These are phyloP conservation scores for Piprites chloris DNA, from an alignment of 2,113 vertebrate species.

Conservation along the genomic window DNA sequence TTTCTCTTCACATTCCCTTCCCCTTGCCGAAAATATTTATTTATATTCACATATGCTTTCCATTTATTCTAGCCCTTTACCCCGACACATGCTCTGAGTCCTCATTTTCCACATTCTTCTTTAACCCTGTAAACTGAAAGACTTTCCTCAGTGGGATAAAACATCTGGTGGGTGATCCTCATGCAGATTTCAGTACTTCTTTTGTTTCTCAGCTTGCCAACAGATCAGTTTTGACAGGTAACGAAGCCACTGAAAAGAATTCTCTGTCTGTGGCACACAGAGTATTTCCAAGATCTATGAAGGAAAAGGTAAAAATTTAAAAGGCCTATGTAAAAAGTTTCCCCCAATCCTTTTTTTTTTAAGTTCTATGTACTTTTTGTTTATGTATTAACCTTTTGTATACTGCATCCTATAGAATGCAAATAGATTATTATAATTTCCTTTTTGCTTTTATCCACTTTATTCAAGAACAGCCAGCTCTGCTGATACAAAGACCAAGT, in stretches of 20 bases:
- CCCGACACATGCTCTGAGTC: rapidly evolving
- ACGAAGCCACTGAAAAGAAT: neutral
- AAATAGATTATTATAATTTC: neutral
- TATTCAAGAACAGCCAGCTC: neutral
- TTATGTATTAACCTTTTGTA: neutral
- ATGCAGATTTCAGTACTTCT: neutral
- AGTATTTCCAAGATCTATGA: neutral
- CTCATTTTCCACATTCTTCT: neutral
- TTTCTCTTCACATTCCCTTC: neutral
- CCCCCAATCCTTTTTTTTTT: rapidly evolving
- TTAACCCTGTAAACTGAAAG: neutral
- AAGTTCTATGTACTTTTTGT: neutral
- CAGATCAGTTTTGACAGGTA: neutral
- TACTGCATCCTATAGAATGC: neutral
- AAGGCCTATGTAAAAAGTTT: neutral
- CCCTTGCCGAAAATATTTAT: neutral
- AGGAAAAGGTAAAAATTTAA: neutral
- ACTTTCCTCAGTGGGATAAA: neutral
- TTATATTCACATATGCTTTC: constrained; percentile 12
- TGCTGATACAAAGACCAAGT: neutral
- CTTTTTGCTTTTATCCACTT: neutral
- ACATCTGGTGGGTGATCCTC: constrained; percentile 11
- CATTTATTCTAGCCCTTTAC: constrained; percentile 18
- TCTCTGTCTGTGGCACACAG: neutral
- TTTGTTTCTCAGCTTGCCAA: neutral